Percentiles rank a stretch among this genome's conserved stretches.
These are phyloP conservation scores for Rallus limicola DNA, from an alignment of 2,113 vertebrate genomes.

Conservation along the genomic window DNA sequence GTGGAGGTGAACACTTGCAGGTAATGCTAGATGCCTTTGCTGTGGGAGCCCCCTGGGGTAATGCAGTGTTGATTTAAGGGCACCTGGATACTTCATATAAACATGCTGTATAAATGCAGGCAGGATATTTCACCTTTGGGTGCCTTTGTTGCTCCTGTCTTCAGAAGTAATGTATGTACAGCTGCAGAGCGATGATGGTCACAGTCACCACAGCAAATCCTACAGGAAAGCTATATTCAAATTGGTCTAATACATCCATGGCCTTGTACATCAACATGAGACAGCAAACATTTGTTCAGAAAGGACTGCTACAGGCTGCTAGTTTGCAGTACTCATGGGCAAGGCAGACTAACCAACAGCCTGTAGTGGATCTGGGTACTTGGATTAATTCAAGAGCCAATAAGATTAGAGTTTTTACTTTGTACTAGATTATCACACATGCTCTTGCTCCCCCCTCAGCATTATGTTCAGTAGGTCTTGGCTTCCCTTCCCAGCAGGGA, in stretches of 20 bases:
- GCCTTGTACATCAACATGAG: not conserved
- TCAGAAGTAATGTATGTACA: not conserved
- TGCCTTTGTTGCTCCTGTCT: not conserved
- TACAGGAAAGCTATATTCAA: not conserved
- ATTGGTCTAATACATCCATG: not conserved
- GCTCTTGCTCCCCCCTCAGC: rapidly evolving
- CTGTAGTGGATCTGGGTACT: not conserved
- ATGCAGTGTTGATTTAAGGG: not conserved
- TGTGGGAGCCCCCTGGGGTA: not conserved
- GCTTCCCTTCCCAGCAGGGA: not conserved
- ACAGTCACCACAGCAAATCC: not conserved
- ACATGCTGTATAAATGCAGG: not conserved
- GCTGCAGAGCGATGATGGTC: not conserved
- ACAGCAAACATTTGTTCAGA: not conserved
- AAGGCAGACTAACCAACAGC: not conserved
- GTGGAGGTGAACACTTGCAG: not conserved
- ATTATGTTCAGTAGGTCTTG: not conserved
- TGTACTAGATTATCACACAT: not conserved
- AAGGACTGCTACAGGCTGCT: not conserved
- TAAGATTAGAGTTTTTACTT: not conserved
- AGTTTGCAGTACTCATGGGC: not conserved
- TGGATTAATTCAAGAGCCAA: not conserved
- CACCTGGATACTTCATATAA: not conserved
- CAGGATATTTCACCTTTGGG: not conserved
- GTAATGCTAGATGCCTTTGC: not conserved